These are phyloP conservation scores for Cosmopolites sordidus DNA, from an alignment of 2,888 invertebrate genomes.

Conservation along the genomic window DNA sequence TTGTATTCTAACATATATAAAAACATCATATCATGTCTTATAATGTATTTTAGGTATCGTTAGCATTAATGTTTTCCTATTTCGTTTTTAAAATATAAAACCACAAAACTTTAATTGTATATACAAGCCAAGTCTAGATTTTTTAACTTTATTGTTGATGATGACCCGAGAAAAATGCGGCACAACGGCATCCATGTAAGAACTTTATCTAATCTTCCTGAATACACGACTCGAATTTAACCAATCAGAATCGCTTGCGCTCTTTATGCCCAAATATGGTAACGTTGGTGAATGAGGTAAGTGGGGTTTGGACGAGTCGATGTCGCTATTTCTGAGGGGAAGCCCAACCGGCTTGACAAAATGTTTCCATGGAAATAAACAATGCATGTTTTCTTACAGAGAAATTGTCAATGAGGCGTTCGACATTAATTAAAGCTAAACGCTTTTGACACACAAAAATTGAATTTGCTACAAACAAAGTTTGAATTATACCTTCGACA, in stretches of 20 bases:
- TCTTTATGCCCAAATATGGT: slow-evolving; percentile 81
- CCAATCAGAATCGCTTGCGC: slow-evolving; percentile 65
- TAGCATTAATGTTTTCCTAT: no score
- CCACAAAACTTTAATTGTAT: no score
- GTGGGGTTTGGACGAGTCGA: slow-evolving; percentile 51
- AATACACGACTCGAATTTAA: slow-evolving; percentile 33
- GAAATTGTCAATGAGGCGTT: not conserved
- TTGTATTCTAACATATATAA: no score
- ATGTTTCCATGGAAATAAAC: slow-evolving; percentile 25
- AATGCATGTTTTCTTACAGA: not conserved
- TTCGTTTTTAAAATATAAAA: no score
- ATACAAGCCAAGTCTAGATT: no score
- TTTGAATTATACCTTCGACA: slow-evolving; percentile 38
- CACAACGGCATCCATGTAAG: slow-evolving; percentile 29
- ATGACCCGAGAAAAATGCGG: not conserved
- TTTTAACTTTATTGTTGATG: not conserved
- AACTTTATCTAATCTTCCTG: slow-evolving; percentile 30
- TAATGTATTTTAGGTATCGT: no score
- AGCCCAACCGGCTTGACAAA: slow-evolving; percentile 30
- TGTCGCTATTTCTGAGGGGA: slow-evolving; percentile 36
- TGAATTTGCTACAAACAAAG: slow-evolving; percentile 22
- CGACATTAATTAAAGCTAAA: not conserved
- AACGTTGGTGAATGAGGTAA: slow-evolving; percentile 61
- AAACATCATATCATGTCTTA: no score
- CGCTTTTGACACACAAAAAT: not conserved